Evolutionary conservation across 2,113 vertebrate species (phyloP).

Genomic region (Psilopsiagon aymara): DNA sequence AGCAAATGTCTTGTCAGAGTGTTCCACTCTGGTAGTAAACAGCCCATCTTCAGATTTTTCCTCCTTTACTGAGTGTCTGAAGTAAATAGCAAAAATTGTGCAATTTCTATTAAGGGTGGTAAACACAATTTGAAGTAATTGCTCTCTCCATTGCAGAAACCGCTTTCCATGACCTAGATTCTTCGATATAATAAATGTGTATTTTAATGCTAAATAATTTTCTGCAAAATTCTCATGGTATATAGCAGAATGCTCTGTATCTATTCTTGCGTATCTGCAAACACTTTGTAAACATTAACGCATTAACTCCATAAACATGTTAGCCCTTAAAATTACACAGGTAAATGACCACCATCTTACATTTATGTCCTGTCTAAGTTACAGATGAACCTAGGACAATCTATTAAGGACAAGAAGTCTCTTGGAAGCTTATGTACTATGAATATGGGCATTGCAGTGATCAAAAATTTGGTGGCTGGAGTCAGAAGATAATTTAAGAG

Average conservation of each 20-base stretch:
- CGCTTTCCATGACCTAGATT: not conserved
- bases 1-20: not conserved
- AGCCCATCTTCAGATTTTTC: not conserved
- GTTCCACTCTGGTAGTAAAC: not conserved
- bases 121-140: not conserved
- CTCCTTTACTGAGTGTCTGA: not conserved
- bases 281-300: not conserved
- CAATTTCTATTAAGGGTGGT: not conserved
- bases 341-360: not conserved
- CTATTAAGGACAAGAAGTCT: not conserved
- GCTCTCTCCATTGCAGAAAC: not conserved
- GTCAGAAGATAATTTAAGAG: not conserved
- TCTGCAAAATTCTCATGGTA: not conserved
- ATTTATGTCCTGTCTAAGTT: not conserved
- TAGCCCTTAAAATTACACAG: not conserved
- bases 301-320: rapidly evolving
- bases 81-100: not conserved
- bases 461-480: not conserved
- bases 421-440: not conserved
- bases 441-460: not conserved
- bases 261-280: not conserved
- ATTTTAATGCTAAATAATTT: not conserved
- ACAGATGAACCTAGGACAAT: not conserved
- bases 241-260: not conserved
- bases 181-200: not conserved